Evolutionary conservation across 2,113 vertebrate genomes (phyloP).

Genomic region (Lethenteron reissneri): DNA sequence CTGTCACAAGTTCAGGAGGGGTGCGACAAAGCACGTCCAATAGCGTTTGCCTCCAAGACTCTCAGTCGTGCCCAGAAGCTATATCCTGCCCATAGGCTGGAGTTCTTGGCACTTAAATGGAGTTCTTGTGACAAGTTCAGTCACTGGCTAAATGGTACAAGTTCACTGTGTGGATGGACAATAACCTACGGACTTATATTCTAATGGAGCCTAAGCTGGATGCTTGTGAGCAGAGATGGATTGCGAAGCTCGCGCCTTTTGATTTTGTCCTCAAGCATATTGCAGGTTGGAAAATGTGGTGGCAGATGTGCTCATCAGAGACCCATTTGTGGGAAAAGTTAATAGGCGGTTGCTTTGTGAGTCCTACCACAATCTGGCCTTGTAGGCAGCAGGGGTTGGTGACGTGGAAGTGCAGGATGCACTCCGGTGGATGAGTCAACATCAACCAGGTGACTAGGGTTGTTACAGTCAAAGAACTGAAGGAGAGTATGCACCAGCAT

Average conservation of each 20-base stretch:
- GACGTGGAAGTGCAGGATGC: too few species aligned
- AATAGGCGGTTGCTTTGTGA: too few species aligned
- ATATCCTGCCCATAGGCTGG: conserved; percentile 9
- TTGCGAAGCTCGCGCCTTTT: conserved; percentile 7
- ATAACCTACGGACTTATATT: not conserved
- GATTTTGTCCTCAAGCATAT: conserved; percentile 7
- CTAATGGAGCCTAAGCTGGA: conserved; percentile 9
- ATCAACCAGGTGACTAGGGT: too few species aligned
- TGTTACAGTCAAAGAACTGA: too few species aligned
- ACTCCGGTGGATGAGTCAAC: too few species aligned
- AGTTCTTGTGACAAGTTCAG: conserved; percentile 10
- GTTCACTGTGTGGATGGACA: not conserved
- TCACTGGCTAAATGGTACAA: conserved; percentile 6
- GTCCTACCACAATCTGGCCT: too few species aligned
- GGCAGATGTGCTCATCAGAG: not conserved
- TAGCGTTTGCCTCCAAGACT: conserved; percentile 10
- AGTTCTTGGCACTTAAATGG: conserved; percentile 12
- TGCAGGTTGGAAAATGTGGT: not conserved
- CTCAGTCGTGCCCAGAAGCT: conserved; percentile 6
- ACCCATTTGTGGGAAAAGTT: too few species aligned
- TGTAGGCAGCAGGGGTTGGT: too few species aligned
- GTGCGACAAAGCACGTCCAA: not conserved
- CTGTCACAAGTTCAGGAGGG: conserved; percentile 10
- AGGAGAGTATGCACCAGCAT: too few species aligned
- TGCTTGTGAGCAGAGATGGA: conserved; percentile 8